phyloP scores from a whole-genome alignment of 2,797 vertebrate species.

The Xenentodon cancila region DNA sequence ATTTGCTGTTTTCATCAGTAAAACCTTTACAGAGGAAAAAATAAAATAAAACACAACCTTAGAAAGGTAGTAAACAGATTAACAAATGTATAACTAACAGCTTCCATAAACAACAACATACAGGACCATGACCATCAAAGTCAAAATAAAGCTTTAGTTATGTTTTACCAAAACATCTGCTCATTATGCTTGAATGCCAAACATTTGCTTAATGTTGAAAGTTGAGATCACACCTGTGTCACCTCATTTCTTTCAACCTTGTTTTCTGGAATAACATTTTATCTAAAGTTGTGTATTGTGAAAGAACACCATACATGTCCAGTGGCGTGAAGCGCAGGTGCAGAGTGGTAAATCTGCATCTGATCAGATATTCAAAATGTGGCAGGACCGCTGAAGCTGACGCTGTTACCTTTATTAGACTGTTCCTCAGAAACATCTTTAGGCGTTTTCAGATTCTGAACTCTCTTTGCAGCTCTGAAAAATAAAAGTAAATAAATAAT shows the following conservation, averaged over 20 bases:
- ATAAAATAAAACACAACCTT: neutral
- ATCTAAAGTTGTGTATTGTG: too few species aligned
- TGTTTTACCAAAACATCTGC: neutral
- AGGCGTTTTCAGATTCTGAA: slow-evolving; percentile 57
- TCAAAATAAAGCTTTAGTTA: neutral
- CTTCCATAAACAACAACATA: too few species aligned
- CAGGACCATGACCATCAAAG: too few species aligned
- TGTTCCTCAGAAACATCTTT: slow-evolving; percentile 51
- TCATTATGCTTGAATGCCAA: neutral
- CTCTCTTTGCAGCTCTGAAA: slow-evolving; percentile 80
- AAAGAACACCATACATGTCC: too few species aligned
- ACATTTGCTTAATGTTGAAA: too few species aligned
- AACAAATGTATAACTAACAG: too few species aligned
- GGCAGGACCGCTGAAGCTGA: neutral
- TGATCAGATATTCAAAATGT: neutral
- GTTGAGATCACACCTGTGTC: too few species aligned
- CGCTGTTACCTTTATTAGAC: slow-evolving; percentile 73
- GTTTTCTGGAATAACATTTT: too few species aligned
- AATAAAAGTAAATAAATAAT: slow-evolving; percentile 25
- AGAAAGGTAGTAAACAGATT: neutral
- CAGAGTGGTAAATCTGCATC: neutral
- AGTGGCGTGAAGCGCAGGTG: neutral
- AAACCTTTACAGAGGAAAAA: slow-evolving; percentile 69
- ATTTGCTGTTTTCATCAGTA: slow-evolving; percentile 86
- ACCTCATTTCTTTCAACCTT: too few species aligned